Percentiles rank a stretch among this genome's conserved stretches.
Evolutionary conservation across 2,888 invertebrate species (phyloP).

Genomic region (Tipula vernalis): DNA sequence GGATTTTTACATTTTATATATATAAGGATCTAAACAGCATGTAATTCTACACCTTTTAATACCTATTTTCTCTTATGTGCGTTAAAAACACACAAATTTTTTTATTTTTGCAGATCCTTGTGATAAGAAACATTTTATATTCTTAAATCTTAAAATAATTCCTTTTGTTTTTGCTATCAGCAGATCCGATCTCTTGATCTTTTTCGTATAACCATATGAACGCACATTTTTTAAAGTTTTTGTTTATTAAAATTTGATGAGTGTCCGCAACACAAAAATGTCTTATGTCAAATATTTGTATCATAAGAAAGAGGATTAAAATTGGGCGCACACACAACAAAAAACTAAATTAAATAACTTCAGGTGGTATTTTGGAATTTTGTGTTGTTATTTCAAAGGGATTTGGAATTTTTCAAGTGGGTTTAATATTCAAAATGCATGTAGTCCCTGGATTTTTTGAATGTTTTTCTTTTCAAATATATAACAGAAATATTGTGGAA

Average conservation of each 20-base stretch:
- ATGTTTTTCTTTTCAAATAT: not conserved
- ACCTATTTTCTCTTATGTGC: not conserved
- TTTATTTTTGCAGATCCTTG: not conserved
- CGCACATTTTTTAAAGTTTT: not conserved
- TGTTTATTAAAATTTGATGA: not conserved
- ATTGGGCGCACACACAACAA: not conserved
- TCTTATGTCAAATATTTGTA: not conserved
- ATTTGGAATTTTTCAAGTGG: not conserved
- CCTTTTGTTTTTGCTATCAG: not conserved
- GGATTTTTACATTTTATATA: not conserved
- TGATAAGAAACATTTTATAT: not conserved
- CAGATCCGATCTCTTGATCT: constrained; percentile 5
- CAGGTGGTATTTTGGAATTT: not conserved
- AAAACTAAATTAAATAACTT: not conserved
- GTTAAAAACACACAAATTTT: not conserved
- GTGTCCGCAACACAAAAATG: not conserved
- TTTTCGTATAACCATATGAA: not conserved
- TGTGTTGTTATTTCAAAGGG: not conserved
- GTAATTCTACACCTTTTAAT: constrained; percentile 11
- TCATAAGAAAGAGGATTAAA: not conserved
- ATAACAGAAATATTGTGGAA: not conserved
- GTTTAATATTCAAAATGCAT: not conserved
- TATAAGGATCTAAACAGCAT: constrained; percentile 7
- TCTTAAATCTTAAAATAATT: not conserved
- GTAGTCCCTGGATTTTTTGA: not conserved